A percentile compares a stretch with the other conserved stretches of the same genome.
Conservation (phyloP, 2,113 vertebrate genomes). For the Chaetops frenatus region DNA sequence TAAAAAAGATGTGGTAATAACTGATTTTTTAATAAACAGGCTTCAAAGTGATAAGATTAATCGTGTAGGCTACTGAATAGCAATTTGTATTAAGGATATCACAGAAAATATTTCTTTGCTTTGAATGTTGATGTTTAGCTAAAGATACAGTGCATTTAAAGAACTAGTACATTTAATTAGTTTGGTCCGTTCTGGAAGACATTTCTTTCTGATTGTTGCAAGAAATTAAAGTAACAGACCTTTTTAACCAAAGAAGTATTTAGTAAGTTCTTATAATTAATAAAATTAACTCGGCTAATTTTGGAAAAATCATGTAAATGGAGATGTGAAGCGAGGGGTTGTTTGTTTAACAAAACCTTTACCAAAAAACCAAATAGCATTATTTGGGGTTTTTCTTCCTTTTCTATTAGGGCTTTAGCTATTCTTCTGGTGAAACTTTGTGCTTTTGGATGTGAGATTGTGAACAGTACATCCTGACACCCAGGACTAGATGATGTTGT, state of each 20-base stretch:
- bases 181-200: not conserved
- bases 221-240: not conserved
- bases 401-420: not conserved
- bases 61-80: not conserved
- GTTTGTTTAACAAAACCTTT: not conserved
- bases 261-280: not conserved
- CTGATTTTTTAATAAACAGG: not conserved
- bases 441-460: not conserved
- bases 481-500: not conserved
- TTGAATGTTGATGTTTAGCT: not conserved
- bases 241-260: not conserved
- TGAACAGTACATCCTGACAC: not conserved
- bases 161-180: not conserved
- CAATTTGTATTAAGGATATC: not conserved
- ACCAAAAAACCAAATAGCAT: not conserved
- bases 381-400: not conserved
- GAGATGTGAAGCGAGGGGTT: fast-evolving
- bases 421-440: not conserved
- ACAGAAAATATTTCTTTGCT: not conserved
- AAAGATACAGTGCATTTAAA: not conserved
- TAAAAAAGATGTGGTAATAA: not conserved
- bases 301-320: not conserved
- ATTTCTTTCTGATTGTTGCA: not conserved
- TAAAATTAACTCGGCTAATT: not conserved
- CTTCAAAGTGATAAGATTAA: not conserved